These are phyloP conservation scores for Sander vitreus DNA, from an alignment of 2,113 vertebrate species.

Conservation along the genomic window DNA sequence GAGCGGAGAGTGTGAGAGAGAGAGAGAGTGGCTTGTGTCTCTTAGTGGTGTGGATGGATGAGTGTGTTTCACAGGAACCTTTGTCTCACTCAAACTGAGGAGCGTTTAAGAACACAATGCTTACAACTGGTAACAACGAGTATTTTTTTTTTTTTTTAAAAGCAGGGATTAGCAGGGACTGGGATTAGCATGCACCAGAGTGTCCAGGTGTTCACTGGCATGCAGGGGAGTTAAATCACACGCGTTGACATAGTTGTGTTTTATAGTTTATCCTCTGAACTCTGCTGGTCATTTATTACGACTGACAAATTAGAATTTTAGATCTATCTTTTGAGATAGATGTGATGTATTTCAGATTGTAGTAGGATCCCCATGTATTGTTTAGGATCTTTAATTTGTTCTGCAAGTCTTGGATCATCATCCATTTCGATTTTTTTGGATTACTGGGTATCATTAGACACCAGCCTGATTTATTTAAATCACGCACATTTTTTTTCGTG, in stretches of 20 bases:
- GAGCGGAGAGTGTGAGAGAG: neutral
- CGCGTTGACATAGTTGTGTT: conserved; percentile 7
- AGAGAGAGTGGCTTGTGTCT: neutral
- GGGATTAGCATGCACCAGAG: conserved; percentile 44
- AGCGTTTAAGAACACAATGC: neutral
- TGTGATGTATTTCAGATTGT: neutral
- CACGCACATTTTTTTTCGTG: too few relatives aligned
- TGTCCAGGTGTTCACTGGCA: conserved; percentile 52
- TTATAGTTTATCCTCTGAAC: neutral
- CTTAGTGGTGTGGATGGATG: neutral
- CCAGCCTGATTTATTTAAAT: too few relatives aligned
- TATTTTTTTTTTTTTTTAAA: conserved; percentile 14
- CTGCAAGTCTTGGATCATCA: neutral
- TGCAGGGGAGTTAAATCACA: conserved; percentile 40
- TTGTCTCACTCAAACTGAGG: conserved; percentile 4
- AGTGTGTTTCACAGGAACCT: conserved; percentile 11
- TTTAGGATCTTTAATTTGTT: neutral
- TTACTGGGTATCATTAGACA: neutral
- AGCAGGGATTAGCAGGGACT: conserved; percentile 51
- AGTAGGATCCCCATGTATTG: neutral
- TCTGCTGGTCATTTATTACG: neutral
- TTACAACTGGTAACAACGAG: neutral
- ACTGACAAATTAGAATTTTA: neutral
- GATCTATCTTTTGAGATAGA: too few relatives aligned
- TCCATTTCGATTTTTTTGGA: neutral